phyloP scores from a whole-genome alignment of 2,113 vertebrate species.

The Marmota flaviventris region DNA sequence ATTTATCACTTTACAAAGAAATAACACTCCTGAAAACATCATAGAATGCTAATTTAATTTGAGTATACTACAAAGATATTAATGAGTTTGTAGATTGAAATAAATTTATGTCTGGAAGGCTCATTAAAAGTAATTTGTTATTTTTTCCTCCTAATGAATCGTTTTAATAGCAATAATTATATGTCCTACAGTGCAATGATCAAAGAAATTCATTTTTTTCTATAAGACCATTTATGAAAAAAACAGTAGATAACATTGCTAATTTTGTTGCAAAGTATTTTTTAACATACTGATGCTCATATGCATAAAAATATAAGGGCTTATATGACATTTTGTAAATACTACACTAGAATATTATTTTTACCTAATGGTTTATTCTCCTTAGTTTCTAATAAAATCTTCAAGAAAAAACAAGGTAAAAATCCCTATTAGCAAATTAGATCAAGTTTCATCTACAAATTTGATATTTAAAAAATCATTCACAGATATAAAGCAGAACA shows the following conservation, averaged over 20 bases:
- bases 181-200: conserved; percentile 63
- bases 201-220: conserved; percentile 65
- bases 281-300: neutral
- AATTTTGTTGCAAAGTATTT: neutral
- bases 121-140: conserved; percentile 85
- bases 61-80: conserved; percentile 73
- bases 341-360: neutral
- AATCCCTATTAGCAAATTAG: neutral
- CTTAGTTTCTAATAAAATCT: neutral
- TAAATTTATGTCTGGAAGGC: conserved; percentile 81
- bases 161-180: conserved; percentile 84
- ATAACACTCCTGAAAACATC: conserved; percentile 29
- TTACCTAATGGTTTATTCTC: neutral
- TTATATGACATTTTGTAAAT: neutral
- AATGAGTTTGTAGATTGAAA: conserved; percentile 80
- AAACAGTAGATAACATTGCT: conserved; percentile 38
- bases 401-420: neutral
- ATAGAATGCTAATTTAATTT: conserved; percentile 67
- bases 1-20: conserved; percentile 57
- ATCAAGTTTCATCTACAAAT: neutral
- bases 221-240: neutral
- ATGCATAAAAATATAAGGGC: neutral
- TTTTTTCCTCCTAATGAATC: conserved; percentile 85
- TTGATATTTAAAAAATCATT: neutral
- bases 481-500: neutral